These are phyloP conservation scores for Monochamus saltuarius DNA, from an alignment of 1,140 invertebrate species.

Conservation along the genomic window DNA sequence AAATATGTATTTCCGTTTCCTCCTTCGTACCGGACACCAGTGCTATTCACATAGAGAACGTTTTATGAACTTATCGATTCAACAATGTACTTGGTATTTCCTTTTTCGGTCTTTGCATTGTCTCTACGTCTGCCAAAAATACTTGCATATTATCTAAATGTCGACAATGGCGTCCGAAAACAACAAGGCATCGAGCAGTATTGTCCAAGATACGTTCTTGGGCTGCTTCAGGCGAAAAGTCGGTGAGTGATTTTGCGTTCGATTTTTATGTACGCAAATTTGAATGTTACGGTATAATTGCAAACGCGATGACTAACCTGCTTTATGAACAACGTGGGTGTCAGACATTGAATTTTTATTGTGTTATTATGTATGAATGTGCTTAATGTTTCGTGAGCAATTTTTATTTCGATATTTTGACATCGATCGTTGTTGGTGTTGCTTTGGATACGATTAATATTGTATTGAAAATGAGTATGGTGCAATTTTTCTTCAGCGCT, in stretches of 20 bases:
- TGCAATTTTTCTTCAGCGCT: too few relatives aligned
- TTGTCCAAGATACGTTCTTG: constrained; percentile 15
- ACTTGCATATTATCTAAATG: too few relatives aligned
- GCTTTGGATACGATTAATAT: too few relatives aligned
- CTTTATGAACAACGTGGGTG: too few relatives aligned
- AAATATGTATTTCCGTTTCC: too few relatives aligned
- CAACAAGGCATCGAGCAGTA: background rate
- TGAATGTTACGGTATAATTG: background rate
- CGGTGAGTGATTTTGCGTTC: constrained; percentile 12
- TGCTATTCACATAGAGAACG: background rate
- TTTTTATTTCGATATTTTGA: background rate
- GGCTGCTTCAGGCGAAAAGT: constrained; percentile 17
- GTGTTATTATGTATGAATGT: too few relatives aligned
- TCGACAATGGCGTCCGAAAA: too few relatives aligned
- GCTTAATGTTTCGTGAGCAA: background rate
- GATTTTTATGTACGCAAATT: constrained; percentile 3
- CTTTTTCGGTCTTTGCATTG: constrained; percentile 1
- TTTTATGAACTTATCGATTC: constrained; percentile 9
- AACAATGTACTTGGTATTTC: constrained; percentile 19
- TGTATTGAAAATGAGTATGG: too few relatives aligned
- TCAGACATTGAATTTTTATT: too few relatives aligned
- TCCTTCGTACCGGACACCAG: too few relatives aligned
- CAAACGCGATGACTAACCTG: too few relatives aligned
- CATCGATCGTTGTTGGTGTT: background rate
- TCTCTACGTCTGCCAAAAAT: too few relatives aligned